Conservation (phyloP, 2,113 vertebrate species). For the Dromiciops gliroides region DNA sequence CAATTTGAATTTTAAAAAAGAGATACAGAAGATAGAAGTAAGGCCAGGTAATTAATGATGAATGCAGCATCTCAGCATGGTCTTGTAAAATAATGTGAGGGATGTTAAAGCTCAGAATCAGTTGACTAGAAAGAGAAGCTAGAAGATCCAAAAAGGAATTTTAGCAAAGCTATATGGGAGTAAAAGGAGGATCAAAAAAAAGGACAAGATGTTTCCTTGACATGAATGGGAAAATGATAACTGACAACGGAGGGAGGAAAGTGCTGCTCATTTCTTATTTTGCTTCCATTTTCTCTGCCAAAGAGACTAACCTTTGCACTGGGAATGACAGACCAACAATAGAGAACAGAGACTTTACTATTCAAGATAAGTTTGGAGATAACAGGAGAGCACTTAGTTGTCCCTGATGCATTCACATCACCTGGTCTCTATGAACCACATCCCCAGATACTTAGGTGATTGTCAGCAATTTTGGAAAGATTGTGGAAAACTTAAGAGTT, state of each 20-base stretch:
- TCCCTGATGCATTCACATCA: neutral
- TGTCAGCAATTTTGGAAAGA: neutral
- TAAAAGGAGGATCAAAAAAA: neutral
- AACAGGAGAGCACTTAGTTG: neutral
- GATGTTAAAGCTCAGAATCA: neutral
- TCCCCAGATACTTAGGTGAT: neutral
- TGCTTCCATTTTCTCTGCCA: neutral
- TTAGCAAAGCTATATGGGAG: neutral
- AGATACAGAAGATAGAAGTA: neutral
- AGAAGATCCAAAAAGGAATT: neutral
- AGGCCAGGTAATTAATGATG: neutral
- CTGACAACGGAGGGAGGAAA: neutral
- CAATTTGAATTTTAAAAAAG: neutral
- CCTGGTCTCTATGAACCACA: neutral
- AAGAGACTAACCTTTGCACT: too few relatives aligned
- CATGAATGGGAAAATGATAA: neutral
- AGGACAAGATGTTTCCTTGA: neutral
- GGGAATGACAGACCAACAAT: neutral
- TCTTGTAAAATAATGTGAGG: neutral
- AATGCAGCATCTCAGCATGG: neutral
- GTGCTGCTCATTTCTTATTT: neutral
- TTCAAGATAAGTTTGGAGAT: neutral
- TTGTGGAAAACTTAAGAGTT: neutral
- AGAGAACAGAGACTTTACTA: neutral
- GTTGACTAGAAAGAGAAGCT: neutral